Evolutionary conservation across 2,797 vertebrate species (phyloP), one percentile per base, ranked within the genome.

Genomic region (Pipistrellus pipistrellus): DNA sequence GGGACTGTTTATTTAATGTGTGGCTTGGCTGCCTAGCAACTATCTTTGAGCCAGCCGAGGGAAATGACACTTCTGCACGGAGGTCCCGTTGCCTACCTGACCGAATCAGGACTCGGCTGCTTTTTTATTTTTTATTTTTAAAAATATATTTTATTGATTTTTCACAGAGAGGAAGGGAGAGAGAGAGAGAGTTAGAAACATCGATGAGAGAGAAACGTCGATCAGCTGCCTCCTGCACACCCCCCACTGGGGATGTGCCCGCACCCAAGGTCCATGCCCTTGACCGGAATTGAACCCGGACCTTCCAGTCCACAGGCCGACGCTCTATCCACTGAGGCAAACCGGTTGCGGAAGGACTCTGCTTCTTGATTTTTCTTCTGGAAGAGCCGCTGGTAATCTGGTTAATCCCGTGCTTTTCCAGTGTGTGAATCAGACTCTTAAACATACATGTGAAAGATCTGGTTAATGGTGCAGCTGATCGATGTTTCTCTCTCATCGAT

Each of bases 1-100:
- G 44, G 30, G 55, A 64, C 85, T 97, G 97, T 97, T 97, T 96
- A 94, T 97, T 94, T 97, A 51, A 62, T 76, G 92, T 71, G 38
- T 62, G 55, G 80, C 88, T 93, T 57, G 10, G 97, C 97, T 97
- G 96, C 96, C n/a, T 96, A 81, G 97, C 86, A 83, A 97, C 95
- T 2, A 0, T 96, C 96, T 92, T 59, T 53, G 57, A 86, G 88
- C 85, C 44, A 41, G 80, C 78, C 6, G 2, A 75, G 84, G 80
- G 73, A 73, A 91, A 91, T 38, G 41, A 71, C 69, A 12, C 90
- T 77, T 75, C 57, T 51, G 38, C 51, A 1, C 20, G 15, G 62
- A 83, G 66, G 59, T 64, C 72, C 21, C 8, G 3, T 13, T n/a
- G 51, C 55, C 46, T 87, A 20, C 91, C 81, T 90, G 91, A 80